Conservation (phyloP, 2,113 vertebrate genomes). For the Typhlomys cinereus region DNA sequence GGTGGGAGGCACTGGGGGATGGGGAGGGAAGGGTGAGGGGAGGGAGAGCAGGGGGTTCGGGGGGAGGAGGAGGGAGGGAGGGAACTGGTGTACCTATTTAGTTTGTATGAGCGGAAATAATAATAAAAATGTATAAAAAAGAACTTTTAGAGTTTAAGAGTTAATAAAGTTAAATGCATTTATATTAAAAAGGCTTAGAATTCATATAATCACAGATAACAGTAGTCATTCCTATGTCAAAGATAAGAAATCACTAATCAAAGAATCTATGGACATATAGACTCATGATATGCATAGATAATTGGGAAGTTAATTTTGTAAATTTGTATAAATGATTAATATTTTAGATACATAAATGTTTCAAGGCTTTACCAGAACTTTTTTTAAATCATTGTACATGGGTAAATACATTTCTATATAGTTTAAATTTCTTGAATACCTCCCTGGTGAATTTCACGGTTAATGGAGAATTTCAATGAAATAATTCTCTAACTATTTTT, state of each 20-base stretch:
- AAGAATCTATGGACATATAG: neutral
- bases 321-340: neutral
- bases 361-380: neutral
- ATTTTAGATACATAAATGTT: neutral
- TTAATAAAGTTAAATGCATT: too few species aligned
- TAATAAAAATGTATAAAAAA: too few species aligned
- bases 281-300: neutral
- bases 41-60: too few species aligned
- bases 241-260: neutral
- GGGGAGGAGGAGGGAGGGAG: too few species aligned
- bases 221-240: neutral
- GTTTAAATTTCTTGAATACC: neutral
- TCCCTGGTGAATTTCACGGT: neutral
- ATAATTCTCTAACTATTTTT: neutral
- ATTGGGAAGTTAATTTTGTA: neutral
- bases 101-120: too few species aligned
- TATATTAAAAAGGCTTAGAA: neutral
- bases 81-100: too few species aligned
- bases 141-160: too few species aligned
- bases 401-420: neutral
- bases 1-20: too few species aligned
- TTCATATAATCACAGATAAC: neutral
- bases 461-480: neutral
- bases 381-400: neutral
- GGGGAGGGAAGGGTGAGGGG: too few species aligned